A percentile compares a stretch with the other conserved stretches of the same genome.
These are phyloP conservation scores for Drosophila yooni DNA, from an alignment of 2,888 invertebrate species.

Conservation along the genomic window DNA sequence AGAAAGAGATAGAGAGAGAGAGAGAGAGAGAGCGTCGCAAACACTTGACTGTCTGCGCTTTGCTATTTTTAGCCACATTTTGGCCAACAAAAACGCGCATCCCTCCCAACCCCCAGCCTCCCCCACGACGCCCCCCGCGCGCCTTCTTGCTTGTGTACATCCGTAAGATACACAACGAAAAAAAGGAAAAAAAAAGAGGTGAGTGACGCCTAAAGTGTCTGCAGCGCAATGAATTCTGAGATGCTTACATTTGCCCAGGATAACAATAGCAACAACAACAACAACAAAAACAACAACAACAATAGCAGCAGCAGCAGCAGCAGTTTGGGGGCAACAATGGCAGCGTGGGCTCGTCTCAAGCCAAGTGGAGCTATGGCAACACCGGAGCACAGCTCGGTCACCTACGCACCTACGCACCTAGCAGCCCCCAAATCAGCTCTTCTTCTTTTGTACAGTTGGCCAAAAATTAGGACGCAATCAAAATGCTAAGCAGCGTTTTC, in stretches of 20 bases:
- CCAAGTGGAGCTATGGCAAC: constrained; percentile 11
- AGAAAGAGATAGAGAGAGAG: background rate
- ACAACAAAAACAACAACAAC: background rate
- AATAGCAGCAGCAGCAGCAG: background rate
- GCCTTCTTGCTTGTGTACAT: constrained; percentile 12
- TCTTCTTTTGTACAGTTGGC: background rate
- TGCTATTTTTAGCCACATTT: constrained; percentile 62
- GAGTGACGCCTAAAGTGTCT: constrained; percentile 68
- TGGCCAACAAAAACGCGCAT: constrained; percentile 46
- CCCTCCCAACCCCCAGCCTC: constrained; percentile 1
- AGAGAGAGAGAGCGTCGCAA: background rate
- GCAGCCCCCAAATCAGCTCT: background rate
- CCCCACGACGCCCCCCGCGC: background rate
- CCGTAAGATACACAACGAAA: constrained; percentile 22
- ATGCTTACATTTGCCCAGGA: constrained; percentile 32
- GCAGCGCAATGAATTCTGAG: constrained; percentile 27
- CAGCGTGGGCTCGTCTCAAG: constrained; percentile 37
- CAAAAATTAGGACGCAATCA: background rate
- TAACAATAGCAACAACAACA: constrained; percentile 19
- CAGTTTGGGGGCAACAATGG: constrained; percentile 7
- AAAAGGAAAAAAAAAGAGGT: constrained; percentile 25
- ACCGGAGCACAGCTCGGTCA: constrained; percentile 5
- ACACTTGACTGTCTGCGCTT: constrained; percentile 62
- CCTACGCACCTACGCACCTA: constrained; percentile 33
- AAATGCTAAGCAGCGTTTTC: background rate